Evolutionary conservation across 53 echinoderm and acorn worm species (phyloP).

Genomic region (Arbacia lixula): DNA sequence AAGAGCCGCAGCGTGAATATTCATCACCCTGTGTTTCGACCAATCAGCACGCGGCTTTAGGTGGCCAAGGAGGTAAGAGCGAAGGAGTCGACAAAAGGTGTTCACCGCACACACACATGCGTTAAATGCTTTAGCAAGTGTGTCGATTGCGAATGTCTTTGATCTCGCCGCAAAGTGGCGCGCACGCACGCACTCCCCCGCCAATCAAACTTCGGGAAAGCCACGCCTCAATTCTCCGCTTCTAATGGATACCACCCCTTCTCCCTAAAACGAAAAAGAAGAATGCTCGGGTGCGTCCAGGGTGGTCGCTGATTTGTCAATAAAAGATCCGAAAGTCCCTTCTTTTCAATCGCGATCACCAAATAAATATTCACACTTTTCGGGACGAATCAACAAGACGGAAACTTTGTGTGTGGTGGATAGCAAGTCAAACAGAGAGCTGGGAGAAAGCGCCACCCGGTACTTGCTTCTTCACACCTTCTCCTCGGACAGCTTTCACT

Average conservation of each 20-base stretch:
- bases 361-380: slow-evolving; percentile 51
- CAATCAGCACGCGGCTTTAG: slow-evolving; percentile 1
- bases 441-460: slow-evolving; percentile 21
- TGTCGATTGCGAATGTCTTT: slow-evolving; percentile 12
- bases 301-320: slow-evolving; percentile 59
- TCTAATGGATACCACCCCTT: slow-evolving; percentile 47
- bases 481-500: background rate
- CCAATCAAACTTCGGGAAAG: slow-evolving; percentile 18
- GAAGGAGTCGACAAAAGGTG: background rate
- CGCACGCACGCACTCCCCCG: background rate
- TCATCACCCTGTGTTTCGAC: background rate
- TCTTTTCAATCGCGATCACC: slow-evolving; percentile 8
- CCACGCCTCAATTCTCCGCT: slow-evolving; percentile 42
- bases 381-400: slow-evolving; percentile 2
- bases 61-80: slow-evolving; percentile 11
- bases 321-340: slow-evolving; percentile 26
- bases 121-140: background rate
- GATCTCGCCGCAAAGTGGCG: slow-evolving; percentile 4
- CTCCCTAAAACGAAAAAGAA: too few species aligned
- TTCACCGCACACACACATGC: background rate
- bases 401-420: background rate
- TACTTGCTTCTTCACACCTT: background rate
- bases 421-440: background rate
- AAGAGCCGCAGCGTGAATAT: slow-evolving; percentile 15
- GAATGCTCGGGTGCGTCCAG: background rate